Base-by-base conservation (phyloP, 2,113 vertebrate genomes). In the Paradisaea rubra region DNA sequence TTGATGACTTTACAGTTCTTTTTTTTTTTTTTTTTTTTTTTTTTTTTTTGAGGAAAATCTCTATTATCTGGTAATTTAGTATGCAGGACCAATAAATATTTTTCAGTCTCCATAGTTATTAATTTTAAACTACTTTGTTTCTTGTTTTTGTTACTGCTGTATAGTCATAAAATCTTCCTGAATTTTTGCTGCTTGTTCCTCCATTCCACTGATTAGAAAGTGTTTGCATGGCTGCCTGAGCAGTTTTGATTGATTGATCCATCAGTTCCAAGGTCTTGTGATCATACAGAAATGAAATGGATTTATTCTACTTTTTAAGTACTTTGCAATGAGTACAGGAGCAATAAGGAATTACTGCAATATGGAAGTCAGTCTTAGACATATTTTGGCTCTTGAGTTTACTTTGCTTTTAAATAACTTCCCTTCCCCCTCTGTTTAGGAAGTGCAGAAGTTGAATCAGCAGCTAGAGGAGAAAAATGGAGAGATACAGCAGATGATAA, bases 401-500 rank as follows among this genome's bases (percentile, higher is more conserved):
- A 41, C 59, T 93, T 85, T 41, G n/a, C 81, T 85, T 64, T 91
- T 42, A 93, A 92, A 16, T 85, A 71, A 77, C 61, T 92, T 88
- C 66, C 69, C 39, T 45, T 91, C 54, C 31, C 56, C 70, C 28
- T n/a, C 49, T 53, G 23, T 80, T 27, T 71, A 99, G 99, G 99
- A 99, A 96, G 97, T 98, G 35, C 96, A 98, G 96, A 96, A 96
- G 41, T 96, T 99, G 85, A 98, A 95, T 7, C 90, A 92, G 76
- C 95, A 95, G 39, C 95, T 99, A 44, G 91, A 97, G 19, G 98
- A 98, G 41, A 98, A 97, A 89, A 98, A 99, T 21, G 73, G 89
- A 89, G 98, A 98, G 96, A 89, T 98, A 63, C 96, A 98, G 86
- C 89, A 73, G 16, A 86, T 98, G 87, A 63, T 95, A 91, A 95